Conservation (phyloP, 1,140 invertebrate species). For the Camponotus floridanus region DNA sequence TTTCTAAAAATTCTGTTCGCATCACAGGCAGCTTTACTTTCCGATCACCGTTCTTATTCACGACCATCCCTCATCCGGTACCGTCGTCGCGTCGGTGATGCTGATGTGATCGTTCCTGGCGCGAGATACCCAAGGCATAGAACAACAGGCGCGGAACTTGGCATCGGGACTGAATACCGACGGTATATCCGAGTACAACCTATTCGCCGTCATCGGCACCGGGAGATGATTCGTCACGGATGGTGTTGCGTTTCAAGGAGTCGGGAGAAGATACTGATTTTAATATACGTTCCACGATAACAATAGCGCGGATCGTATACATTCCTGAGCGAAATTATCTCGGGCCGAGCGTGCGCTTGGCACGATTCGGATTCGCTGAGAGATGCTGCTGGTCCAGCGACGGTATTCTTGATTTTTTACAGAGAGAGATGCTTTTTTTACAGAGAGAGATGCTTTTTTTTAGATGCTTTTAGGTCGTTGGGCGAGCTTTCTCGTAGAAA, state of each 20-base stretch:
- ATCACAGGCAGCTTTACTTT: neutral
- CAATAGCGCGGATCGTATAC: neutral
- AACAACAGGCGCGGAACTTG: slow-evolving; percentile 13
- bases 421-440: no score
- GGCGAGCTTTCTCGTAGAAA: slow-evolving; percentile 10
- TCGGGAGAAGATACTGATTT: slow-evolving; percentile 25
- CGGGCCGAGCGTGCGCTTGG: slow-evolving; percentile 43
- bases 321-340: slow-evolving; percentile 35
- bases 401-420: slow-evolving; percentile 21
- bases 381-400: slow-evolving; percentile 9
- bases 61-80: neutral
- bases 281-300: neutral
- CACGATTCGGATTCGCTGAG: slow-evolving; percentile 38
- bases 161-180: neutral
- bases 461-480: slow-evolving; percentile 30
- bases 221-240: neutral
- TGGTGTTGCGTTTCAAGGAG: neutral
- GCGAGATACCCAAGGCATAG: neutral
- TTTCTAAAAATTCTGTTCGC: neutral
- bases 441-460: no score
- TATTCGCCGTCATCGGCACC: neutral
- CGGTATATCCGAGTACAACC: neutral
- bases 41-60: neutral
- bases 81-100: slow-evolving; percentile 27
- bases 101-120: slow-evolving; percentile 27